A percentile compares a stretch with the other conserved stretches of the same genome.
These are phyloP conservation scores for Labeo rohita DNA, from an alignment of 2,113 vertebrate species.

Conservation along the genomic window DNA sequence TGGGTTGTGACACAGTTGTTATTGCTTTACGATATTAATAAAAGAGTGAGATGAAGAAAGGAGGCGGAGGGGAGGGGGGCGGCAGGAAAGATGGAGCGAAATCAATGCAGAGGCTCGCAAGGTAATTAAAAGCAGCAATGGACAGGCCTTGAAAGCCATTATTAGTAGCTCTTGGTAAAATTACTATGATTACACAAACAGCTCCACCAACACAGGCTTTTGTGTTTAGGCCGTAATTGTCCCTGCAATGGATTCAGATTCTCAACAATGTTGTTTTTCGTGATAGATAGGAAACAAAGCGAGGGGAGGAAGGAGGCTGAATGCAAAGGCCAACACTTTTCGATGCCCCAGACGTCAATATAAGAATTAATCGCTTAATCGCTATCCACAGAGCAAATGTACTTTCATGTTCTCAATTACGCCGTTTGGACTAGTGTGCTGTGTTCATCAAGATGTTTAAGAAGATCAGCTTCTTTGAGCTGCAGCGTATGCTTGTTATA, in stretches of 20 bases:
- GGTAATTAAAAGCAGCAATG: slow-evolving; percentile 60
- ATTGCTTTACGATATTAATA: slow-evolving; percentile 76
- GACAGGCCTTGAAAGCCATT: slow-evolving; percentile 64
- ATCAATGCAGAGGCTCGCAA: slow-evolving; percentile 69
- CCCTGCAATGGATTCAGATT: slow-evolving; percentile 26
- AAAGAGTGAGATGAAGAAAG: slow-evolving; percentile 55
- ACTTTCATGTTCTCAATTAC: slow-evolving; percentile 41
- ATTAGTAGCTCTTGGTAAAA: slow-evolving; percentile 72
- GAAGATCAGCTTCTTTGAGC: background rate
- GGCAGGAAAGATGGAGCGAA: slow-evolving; percentile 60
- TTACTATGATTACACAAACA: slow-evolving; percentile 66
- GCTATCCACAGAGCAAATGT: slow-evolving; percentile 17
- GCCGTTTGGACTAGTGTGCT: background rate
- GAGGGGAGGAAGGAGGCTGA: background rate
- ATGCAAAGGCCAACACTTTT: slow-evolving; percentile 8
- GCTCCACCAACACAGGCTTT: slow-evolving; percentile 40
- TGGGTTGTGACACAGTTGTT: slow-evolving; percentile 73
- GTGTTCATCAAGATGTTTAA: background rate
- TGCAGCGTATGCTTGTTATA: background rate
- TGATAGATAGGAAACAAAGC: background rate
- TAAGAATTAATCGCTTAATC: slow-evolving; percentile 29
- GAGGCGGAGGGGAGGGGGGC: slow-evolving; percentile 49
- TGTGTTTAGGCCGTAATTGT: slow-evolving; percentile 39
- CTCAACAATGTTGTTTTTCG: slow-evolving; percentile 19
- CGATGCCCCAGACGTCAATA: background rate